Evolutionary conservation across 2,888 invertebrate genomes (phyloP).

Genomic region (Boloria euphrosyne): DNA sequence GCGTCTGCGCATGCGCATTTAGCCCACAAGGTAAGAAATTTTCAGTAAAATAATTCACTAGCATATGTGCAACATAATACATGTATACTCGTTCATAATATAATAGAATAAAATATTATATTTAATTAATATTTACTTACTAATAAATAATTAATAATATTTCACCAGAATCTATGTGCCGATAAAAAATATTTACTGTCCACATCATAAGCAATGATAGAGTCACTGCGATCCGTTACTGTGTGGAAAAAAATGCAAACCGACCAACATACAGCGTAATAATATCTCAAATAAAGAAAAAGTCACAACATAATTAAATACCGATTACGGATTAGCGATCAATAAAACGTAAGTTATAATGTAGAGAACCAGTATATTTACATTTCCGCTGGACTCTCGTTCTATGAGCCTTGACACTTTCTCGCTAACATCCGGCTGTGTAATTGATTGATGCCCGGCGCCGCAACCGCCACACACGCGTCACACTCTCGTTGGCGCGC

Average conservation of each 20-base stretch:
- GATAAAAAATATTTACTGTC: no score
- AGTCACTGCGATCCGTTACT: no score
- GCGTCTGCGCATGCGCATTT: slow-evolving; percentile 18
- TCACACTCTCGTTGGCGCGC: neutral
- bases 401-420: slow-evolving; percentile 22
- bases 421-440: slow-evolving; percentile 18
- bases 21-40: neutral
- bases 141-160: no score
- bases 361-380: neutral
- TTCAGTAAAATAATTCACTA: neutral
- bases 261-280: no score
- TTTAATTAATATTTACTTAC: no score
- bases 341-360: slow-evolving; percentile 2
- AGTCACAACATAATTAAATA: slow-evolving; percentile 3
- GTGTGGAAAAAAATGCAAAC: no score
- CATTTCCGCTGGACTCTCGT: slow-evolving; percentile 11
- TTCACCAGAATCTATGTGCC: no score
- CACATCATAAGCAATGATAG: no score
- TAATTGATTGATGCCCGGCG: slow-evolving; percentile 17
- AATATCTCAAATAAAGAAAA: neutral
- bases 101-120: no score
- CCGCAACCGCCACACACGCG: neutral
- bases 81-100: no score
- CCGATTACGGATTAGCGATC: neutral
- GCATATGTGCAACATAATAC: no score